Evolutionary conservation across 2,888 invertebrate species (phyloP).

Genomic region (Acrocyrtus sp.): DNA sequence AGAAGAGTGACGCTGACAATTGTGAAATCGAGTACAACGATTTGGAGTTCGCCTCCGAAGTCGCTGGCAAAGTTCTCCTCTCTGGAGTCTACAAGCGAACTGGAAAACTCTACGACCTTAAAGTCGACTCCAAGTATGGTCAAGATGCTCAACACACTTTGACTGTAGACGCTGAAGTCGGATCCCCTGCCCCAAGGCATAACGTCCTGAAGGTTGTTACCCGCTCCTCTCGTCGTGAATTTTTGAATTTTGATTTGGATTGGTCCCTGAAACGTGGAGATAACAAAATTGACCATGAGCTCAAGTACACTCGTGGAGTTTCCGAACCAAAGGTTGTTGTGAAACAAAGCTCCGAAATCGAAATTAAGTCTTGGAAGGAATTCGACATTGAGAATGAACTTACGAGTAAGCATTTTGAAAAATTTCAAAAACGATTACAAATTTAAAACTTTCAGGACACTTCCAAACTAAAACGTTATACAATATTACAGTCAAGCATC

Average conservation of each 20-base stretch:
- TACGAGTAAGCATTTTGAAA: constrained; percentile 44
- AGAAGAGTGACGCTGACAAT: constrained; percentile 11
- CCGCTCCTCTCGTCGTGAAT: constrained; percentile 52
- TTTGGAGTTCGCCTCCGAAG: constrained; percentile 45
- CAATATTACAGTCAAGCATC: constrained; percentile 70
- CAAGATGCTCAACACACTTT: constrained; percentile 39
- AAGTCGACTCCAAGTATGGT: constrained; percentile 47
- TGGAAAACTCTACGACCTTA: constrained; percentile 27
- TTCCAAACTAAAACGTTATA: too few relatives aligned
- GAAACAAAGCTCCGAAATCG: constrained; percentile 23
- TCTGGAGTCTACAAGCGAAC: constrained; percentile 29
- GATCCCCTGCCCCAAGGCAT: constrained; percentile 21
- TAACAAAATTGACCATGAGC: constrained; percentile 22
- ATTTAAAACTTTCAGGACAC: neutral
- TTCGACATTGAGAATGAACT: constrained; percentile 60
- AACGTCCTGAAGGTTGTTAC: constrained; percentile 30
- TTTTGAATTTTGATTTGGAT: constrained; percentile 69
- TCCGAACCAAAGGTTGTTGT: constrained; percentile 48
- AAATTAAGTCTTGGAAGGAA: constrained; percentile 52
- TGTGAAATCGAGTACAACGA: constrained; percentile 35
- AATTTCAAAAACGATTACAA: too few relatives aligned
- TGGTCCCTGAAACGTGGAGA: constrained; percentile 68
- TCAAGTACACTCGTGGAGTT: constrained; percentile 46
- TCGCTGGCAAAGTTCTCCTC: constrained; percentile 41
- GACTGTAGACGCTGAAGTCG: constrained; percentile 30